Percentiles rank a stretch among this genome's conserved stretches.
Conservation (phyloP, 2,888 invertebrate genomes). For the Tipula confusa region DNA sequence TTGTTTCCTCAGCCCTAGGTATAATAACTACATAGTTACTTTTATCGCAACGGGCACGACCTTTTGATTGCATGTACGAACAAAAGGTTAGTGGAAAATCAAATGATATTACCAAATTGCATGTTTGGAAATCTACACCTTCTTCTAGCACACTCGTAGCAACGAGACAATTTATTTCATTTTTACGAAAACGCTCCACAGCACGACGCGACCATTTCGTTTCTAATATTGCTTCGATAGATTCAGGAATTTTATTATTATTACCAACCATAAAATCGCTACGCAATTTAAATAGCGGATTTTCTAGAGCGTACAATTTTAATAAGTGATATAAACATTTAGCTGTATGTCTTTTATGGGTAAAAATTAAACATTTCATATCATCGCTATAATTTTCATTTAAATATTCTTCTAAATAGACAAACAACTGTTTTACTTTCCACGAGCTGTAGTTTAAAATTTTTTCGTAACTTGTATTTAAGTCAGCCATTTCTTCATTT, state of each 20-base stretch:
- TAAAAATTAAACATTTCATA: conserved; percentile 45
- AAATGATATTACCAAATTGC: conserved; percentile 73
- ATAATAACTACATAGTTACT: conserved; percentile 61
- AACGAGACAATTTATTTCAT: conserved; percentile 61
- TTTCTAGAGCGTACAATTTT: conserved; percentile 50
- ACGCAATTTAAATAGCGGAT: conserved; percentile 55
- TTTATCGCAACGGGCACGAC: conserved; percentile 64
- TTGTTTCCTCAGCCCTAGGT: conserved; percentile 41
- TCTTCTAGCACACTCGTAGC: conserved; percentile 84
- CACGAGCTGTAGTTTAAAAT: conserved; percentile 47
- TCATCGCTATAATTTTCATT: conserved; percentile 34
- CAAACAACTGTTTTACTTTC: conserved; percentile 60
- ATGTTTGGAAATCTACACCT: conserved; percentile 80
- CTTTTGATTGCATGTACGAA: conserved; percentile 87
- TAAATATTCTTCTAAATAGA: conserved; percentile 54
- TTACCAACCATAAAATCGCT: conserved; percentile 70
- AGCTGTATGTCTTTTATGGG: conserved; percentile 61
- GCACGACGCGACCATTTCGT: conserved; percentile 43
- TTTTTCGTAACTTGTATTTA: conserved; percentile 44
- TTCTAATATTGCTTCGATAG: conserved; percentile 42
- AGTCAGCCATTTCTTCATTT: conserved; percentile 51
- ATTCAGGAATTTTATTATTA: conserved; percentile 37
- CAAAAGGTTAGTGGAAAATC: conserved; percentile 68
- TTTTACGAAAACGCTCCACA: conserved; percentile 55
- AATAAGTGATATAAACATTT: conserved; percentile 68